Base-by-base conservation (phyloP, 37 sponge, comb jelly and placozoan genomes). In the Beroe forskalii region DNA sequence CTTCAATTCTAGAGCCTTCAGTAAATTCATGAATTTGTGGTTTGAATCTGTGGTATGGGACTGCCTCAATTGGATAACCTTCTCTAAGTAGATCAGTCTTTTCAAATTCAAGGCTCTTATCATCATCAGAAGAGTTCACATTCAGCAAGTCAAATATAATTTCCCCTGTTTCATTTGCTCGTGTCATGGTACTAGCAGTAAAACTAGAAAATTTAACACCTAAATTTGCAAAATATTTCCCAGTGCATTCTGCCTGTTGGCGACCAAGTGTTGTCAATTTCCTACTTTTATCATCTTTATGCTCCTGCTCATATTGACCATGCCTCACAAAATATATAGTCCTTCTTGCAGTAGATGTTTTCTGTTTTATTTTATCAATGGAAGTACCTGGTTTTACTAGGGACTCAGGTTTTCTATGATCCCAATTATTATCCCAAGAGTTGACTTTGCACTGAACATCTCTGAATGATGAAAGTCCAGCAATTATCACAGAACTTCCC, bases 1-100 rank as follows among this genome's bases (percentile, higher is more conserved):
- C 62, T 89, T 89, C 89, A 62, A 89, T 89, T 4, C 89, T 55
- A 17, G 60, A 28, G n/a, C 62, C 62, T 42, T 89, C 89, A 35
- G 31, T 24, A 69, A 69, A 69, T 32, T 69, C 72, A 19, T 32
- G 32, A 32, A 32, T 14, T 33, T 69, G 37, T 20, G 72, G 72
- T 69, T 36, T 69, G 19, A 69, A 69, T 36, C 39, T 69, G 38
- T 33, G 35, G 39, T 28, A 69, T 4, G 72, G 72, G 2, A 69
- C 72, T 32, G 38, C 27, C 12, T 69, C 72, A 32, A 69, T 69
- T 69, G 72, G 72, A 69, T 69, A 32, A 19, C 72, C 72, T 32
- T 69, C 72, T 35, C 72, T 27, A 33, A 69, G 72, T 32, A 69
- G 4, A 17, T 69, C 72, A 3, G 72, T 36, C 38, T 36, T 69